Evolutionary conservation across 2,113 vertebrate species (phyloP).

Genomic region (Epinephelus cyanopodus): DNA sequence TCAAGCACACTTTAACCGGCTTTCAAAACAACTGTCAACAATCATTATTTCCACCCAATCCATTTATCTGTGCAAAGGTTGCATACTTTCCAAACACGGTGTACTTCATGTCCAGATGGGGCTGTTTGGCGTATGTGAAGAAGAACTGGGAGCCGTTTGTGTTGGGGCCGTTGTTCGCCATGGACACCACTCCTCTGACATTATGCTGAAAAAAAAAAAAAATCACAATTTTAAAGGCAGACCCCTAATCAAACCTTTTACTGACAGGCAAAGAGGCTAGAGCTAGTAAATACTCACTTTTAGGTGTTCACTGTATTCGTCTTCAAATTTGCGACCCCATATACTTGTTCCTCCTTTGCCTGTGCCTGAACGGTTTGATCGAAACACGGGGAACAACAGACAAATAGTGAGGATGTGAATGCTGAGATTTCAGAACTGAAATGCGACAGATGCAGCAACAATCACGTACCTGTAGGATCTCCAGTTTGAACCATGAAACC

Average conservation of each 20-base stretch:
- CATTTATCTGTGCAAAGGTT: background rate
- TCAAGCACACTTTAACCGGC: background rate
- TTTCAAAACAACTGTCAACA: background rate
- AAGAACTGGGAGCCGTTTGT: slow-evolving; percentile 97
- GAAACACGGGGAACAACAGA: background rate
- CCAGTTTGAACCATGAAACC: slow-evolving; percentile 99
- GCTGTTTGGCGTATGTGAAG: slow-evolving; percentile 97
- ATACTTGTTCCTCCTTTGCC: slow-evolving; percentile 98
- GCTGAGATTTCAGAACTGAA: background rate
- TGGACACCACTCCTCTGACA: slow-evolving; percentile 95
- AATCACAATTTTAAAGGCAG: background rate
- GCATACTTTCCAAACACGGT: slow-evolving; percentile 97
- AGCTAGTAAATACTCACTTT: slow-evolving; percentile 85
- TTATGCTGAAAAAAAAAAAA: slow-evolving; percentile 87
- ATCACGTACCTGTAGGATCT: slow-evolving; percentile 91
- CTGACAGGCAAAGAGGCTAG: background rate
- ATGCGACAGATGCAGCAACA: background rate
- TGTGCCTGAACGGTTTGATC: slow-evolving; percentile 83
- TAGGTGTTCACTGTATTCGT: slow-evolving; percentile 96
- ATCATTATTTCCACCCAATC: background rate
- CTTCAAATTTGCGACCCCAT: slow-evolving; percentile 97
- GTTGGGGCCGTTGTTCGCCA: slow-evolving; percentile 98
- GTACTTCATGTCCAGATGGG: slow-evolving; percentile 98
- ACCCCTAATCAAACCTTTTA: background rate
- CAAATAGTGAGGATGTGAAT: background rate